These are phyloP conservation scores for Camponotus vicinus DNA, from an alignment of 1,140 invertebrate genomes.

Conservation along the genomic window DNA sequence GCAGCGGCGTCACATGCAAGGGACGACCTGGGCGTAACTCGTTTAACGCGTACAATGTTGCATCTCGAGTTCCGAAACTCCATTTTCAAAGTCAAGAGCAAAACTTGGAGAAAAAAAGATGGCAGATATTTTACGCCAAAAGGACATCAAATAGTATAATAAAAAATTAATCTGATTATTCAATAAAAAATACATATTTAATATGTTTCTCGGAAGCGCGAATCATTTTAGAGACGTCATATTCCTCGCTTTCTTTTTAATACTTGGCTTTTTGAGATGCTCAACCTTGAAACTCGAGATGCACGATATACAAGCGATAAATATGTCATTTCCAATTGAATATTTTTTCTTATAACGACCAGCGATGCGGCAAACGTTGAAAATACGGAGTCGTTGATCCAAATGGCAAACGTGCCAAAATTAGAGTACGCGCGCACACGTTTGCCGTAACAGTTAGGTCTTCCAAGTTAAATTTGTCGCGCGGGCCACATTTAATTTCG, in stretches of 20 bases:
- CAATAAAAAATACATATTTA: no score
- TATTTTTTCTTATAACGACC: not conserved
- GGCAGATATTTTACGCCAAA: not conserved
- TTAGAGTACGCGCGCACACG: constrained; percentile 40
- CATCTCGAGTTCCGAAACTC: constrained; percentile 5
- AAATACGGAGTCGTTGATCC: constrained; percentile 53
- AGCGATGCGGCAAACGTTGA: not conserved
- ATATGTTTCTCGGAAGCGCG: not conserved
- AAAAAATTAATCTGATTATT: not conserved
- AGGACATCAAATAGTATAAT: not conserved
- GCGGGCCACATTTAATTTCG: constrained; percentile 45
- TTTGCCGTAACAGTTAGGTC: constrained; percentile 49
- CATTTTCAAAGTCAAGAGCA: constrained; percentile 2
- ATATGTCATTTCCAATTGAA: constrained; percentile 19
- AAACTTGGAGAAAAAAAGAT: not conserved
- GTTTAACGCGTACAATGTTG: constrained; percentile 11
- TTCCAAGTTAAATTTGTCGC: constrained; percentile 54
- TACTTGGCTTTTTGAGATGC: not conserved
- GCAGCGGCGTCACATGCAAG: constrained; percentile 38
- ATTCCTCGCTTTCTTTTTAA: not conserved
- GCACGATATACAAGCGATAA: not conserved
- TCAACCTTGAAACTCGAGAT: not conserved
- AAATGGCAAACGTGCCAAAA: constrained; percentile 51
- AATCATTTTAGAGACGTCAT: no score
- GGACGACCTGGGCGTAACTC: not conserved